These are phyloP conservation scores for Temnothorax unifasciatus DNA, from an alignment of 2,888 invertebrate species.

Conservation along the genomic window DNA sequence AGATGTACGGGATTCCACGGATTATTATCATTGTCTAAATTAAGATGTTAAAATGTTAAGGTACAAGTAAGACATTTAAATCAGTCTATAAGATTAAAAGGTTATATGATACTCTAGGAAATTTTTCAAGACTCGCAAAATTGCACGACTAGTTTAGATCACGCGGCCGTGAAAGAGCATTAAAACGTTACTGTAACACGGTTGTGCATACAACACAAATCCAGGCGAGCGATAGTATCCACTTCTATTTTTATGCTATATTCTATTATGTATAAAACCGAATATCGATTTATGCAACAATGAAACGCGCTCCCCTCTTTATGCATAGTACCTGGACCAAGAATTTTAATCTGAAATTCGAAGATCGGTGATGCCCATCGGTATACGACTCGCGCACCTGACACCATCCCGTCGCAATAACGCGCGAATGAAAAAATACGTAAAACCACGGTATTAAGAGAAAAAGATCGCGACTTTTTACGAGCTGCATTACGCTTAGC, in stretches of 20 bases:
- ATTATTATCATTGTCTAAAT: not conserved
- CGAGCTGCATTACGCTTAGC: slow-evolving; percentile 67
- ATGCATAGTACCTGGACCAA: slow-evolving; percentile 10
- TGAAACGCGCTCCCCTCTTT: slow-evolving; percentile 1
- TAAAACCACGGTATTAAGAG: slow-evolving; percentile 65
- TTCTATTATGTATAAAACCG: slow-evolving; percentile 47
- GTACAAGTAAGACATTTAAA: not conserved
- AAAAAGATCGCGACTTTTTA: slow-evolving; percentile 69
- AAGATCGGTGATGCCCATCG: slow-evolving; percentile 35
- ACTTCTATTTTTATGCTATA: slow-evolving; percentile 36
- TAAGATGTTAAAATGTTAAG: not conserved
- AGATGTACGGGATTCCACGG: not conserved
- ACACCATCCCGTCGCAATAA: slow-evolving; percentile 32
- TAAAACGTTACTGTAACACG: slow-evolving; percentile 35
- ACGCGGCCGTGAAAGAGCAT: not conserved
- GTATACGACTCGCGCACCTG: slow-evolving; percentile 45
- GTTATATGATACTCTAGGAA: not conserved
- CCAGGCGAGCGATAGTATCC: not conserved
- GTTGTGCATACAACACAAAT: slow-evolving; percentile 30
- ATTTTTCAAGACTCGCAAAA: not conserved
- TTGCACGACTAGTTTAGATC: not conserved
- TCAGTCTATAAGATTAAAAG: not conserved
- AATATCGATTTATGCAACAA: slow-evolving; percentile 52
- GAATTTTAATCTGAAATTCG: slow-evolving; percentile 40
- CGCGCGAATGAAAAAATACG: slow-evolving; percentile 56